Base-by-base conservation (phyloP, 2,888 invertebrate species). In the Eumacrocentrus americanus region DNA sequence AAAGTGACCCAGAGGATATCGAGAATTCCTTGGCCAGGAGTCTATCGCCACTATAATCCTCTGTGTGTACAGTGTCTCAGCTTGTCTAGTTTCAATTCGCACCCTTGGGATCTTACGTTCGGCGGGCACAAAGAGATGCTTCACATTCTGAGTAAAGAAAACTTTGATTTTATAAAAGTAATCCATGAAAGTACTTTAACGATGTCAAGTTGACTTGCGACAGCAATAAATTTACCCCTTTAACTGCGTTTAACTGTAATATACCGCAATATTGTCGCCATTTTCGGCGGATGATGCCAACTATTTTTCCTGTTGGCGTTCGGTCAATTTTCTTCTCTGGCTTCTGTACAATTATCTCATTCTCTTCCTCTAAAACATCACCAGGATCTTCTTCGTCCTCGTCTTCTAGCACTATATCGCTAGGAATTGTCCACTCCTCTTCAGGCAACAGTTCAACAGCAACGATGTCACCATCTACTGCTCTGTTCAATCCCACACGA, bases 191-290 rank as follows among this genome's bases (percentile, higher is more conserved):
- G n/a, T n/a, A n/a, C n/a, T n/a, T n/a, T n/a, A n/a, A n/a, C n/a
- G n/a, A 29, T 29, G 29, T 29, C 29, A 29, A 6, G 9, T 29
- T 29, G 29, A 29, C 29, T 29, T 6, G 9, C 9, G 29, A 6
- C n/a, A 23, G 38, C 12, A 38, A 48, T 62, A 37, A 23, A 51
- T 37, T 71, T 71, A 82, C 82, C 82, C 87, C 89, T 77, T 87
- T 87, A 40, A 92, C 83, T 16, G 87, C 84, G 74, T 89, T 92
- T 0, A 90, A 88, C 79, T 94, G 88, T 57, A 99, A 81, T 70
- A 98, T 95, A 11, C 99, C 99, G 82, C 98, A 99, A 81, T 98
- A 98, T 77, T 97, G 98, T 38, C 97, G 84, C 97, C 98, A 98
- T 78, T 98, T 98, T 58, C 98, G 86, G 66, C 93, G 87, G 60